Evolutionary conservation across 2,888 invertebrate genomes (phyloP).

Genomic region (Hyles lineata): DNA sequence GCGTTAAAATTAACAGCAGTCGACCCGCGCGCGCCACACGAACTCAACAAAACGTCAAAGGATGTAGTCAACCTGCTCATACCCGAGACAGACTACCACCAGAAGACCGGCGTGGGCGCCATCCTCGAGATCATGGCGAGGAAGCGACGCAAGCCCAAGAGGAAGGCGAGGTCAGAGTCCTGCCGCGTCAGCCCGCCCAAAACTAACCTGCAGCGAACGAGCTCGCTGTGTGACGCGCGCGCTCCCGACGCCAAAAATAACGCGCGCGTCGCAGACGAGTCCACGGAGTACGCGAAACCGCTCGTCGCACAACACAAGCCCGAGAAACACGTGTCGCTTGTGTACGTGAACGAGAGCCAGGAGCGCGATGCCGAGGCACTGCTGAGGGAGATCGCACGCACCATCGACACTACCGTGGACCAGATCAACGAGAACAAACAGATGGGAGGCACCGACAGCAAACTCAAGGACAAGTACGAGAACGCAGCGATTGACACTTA

Average conservation of each 20-base stretch:
- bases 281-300: slow-evolving; percentile 76
- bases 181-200: slow-evolving; percentile 63
- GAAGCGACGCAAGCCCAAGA: slow-evolving; percentile 63
- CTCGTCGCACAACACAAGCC: slow-evolving; percentile 75
- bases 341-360: slow-evolving; percentile 75
- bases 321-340: slow-evolving; percentile 74
- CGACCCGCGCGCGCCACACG: slow-evolving; percentile 65
- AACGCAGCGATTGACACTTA: slow-evolving; percentile 65
- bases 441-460: slow-evolving; percentile 73
- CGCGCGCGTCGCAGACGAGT: slow-evolving; percentile 55
- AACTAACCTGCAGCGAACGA: slow-evolving; percentile 62
- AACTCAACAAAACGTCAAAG: slow-evolving; percentile 65
- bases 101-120: slow-evolving; percentile 73
- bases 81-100: slow-evolving; percentile 73
- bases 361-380: slow-evolving; percentile 76
- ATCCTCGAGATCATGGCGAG: slow-evolving; percentile 80
- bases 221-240: slow-evolving; percentile 57
- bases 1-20: slow-evolving; percentile 58
- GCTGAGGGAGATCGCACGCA: slow-evolving; percentile 74
- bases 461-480: slow-evolving; percentile 54
- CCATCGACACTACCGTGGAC: slow-evolving; percentile 77
- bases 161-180: slow-evolving; percentile 58
- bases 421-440: slow-evolving; percentile 64
- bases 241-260: slow-evolving; percentile 73
- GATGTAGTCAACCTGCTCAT: slow-evolving; percentile 80